A percentile compares a stretch with the other conserved stretches of the same genome.
Conservation (phyloP, 30 jellyfish, hydroid and myxozoan genomes). For the Turritopsis rubra region DNA sequence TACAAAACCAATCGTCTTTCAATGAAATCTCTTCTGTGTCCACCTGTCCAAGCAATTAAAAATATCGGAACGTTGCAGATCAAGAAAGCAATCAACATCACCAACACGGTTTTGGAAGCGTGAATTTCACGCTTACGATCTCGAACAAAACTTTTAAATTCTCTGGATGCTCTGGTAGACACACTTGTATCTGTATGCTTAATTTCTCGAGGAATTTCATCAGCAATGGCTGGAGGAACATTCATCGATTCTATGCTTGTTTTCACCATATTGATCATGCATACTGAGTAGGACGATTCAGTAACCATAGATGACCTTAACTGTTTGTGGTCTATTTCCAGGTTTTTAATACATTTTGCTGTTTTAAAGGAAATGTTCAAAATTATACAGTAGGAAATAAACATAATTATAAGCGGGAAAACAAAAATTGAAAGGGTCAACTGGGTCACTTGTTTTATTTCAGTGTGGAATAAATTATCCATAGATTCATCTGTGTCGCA, state of each 20-base stretch:
- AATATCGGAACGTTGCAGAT: constrained; percentile 38
- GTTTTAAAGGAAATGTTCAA: constrained; percentile 37
- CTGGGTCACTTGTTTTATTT: not conserved
- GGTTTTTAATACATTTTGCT: constrained; percentile 12
- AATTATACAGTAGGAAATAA: constrained; percentile 41
- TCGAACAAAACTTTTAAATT: constrained; percentile 3
- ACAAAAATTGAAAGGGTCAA: constrained; percentile 28
- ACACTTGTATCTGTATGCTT: constrained; percentile 23
- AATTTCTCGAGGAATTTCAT: not conserved
- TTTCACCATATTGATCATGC: constrained; percentile 31
- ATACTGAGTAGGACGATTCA: constrained; percentile 22
- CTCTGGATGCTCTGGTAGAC: constrained; percentile 26
- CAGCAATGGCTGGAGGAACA: constrained; percentile 3
- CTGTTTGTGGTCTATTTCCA: not conserved
- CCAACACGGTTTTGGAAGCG: constrained; percentile 30
- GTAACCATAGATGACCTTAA: constrained; percentile 9
- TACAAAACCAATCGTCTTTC: not conserved
- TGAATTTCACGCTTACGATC: constrained; percentile 26
- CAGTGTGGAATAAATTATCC: not conserved
- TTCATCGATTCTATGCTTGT: constrained; percentile 12
- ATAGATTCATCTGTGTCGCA: constrained; percentile 8
- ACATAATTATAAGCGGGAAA: constrained; percentile 51
- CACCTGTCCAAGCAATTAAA: constrained; percentile 24
- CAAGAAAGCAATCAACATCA: constrained; percentile 15
- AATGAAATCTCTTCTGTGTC: not conserved